Percentiles rank a stretch among this genome's conserved stretches.
phyloP scores from a whole-genome alignment of 37 sponge, comb jelly and placozoan genomes.

The Cliona cf. orientalis region DNA sequence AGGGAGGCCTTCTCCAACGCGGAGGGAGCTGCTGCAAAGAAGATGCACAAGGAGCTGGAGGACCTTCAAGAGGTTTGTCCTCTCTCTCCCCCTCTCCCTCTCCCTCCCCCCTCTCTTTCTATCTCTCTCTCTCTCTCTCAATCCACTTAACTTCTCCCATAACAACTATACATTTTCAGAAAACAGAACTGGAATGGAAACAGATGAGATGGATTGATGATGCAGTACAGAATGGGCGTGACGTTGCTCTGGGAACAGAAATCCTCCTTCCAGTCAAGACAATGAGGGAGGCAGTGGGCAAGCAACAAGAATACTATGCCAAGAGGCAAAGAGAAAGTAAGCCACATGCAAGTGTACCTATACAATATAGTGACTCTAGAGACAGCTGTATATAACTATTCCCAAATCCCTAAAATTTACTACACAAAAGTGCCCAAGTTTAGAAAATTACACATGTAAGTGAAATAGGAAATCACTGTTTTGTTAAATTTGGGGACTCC shows the following conservation, averaged over 20 bases:
- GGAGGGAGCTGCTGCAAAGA: slow-evolving; percentile 52
- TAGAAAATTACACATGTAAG: neutral
- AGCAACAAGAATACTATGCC: neutral
- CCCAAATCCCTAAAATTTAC: too few relatives aligned
- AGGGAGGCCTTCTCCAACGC: slow-evolving; percentile 84
- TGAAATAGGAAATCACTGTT: neutral
- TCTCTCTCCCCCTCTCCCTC: neutral
- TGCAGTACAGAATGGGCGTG: slow-evolving; percentile 67
- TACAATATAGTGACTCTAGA: neutral
- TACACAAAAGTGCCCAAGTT: neutral
- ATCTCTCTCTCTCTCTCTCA: too few relatives aligned
- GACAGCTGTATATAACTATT: too few relatives aligned
- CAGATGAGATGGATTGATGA: slow-evolving; percentile 77
- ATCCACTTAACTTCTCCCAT: neutral
- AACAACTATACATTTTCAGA: slow-evolving; percentile 12
- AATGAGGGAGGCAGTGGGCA: neutral
- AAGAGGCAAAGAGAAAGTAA: neutral
- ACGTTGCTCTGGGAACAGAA: neutral
- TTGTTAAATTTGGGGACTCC: too few relatives aligned
- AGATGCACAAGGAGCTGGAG: slow-evolving; percentile 32
- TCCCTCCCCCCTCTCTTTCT: neutral
- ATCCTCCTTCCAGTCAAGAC: neutral
- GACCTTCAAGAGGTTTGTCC: slow-evolving; percentile 36
- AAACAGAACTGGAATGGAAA: slow-evolving; percentile 67
- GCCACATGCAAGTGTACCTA: too few relatives aligned